phyloP scores from a whole-genome alignment of 2,113 vertebrate species.

The Ictalurus punctatus region DNA sequence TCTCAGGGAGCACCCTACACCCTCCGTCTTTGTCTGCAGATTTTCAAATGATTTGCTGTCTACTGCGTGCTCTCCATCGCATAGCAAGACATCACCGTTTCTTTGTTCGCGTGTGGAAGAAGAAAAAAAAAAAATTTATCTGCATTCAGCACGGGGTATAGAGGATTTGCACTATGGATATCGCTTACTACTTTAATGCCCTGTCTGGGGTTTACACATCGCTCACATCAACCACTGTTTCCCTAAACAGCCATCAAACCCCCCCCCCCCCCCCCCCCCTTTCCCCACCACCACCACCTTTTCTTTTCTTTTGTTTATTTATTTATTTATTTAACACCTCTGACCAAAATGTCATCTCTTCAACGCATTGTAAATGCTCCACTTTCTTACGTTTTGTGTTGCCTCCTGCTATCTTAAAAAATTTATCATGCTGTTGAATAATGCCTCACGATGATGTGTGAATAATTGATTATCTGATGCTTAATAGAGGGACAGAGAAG shows the following conservation, averaged over 20 bases:
- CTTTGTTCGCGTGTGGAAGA: constrained; percentile 31
- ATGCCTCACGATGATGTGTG: constrained; percentile 74
- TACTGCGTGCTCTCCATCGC: constrained; percentile 31
- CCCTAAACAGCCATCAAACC: constrained; percentile 39
- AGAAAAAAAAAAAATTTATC: not conserved
- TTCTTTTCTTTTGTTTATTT: constrained; percentile 54
- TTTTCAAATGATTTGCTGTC: constrained; percentile 57
- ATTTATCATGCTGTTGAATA: constrained; percentile 80
- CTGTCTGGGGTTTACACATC: constrained; percentile 24
- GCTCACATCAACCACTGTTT: constrained; percentile 14
- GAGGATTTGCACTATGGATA: constrained; percentile 27
- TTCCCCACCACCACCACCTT: accelerated
- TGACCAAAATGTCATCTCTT: constrained; percentile 60
- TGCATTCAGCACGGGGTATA: not conserved
- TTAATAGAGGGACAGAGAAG: constrained; percentile 68
- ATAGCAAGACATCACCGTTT: constrained; percentile 40
- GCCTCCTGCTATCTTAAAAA: constrained; percentile 74
- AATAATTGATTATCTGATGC: constrained; percentile 77
- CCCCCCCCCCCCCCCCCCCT: not conserved
- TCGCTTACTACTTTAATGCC: constrained; percentile 22
- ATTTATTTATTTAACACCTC: not conserved
- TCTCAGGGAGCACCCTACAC: constrained; percentile 66
- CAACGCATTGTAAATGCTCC: constrained; percentile 64
- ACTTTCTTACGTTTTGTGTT: constrained; percentile 68
- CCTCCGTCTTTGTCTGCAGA: constrained; percentile 67